These are phyloP conservation scores for Peromyscus aztecus DNA, from an alignment of 2,797 vertebrate species.

Conservation along the genomic window DNA sequence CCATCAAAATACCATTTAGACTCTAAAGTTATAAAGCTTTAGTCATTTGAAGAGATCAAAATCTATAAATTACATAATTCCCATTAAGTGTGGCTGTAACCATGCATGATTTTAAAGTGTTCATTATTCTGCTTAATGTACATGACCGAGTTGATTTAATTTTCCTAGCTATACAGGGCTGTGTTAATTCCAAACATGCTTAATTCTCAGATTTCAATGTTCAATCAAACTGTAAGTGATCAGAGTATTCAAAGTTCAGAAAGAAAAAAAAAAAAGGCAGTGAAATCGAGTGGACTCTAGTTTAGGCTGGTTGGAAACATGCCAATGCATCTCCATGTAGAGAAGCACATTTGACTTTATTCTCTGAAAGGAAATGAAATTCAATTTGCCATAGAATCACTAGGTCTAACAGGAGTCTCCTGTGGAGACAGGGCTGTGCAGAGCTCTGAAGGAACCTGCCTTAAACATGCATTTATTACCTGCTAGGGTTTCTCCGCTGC, in stretches of 20 bases:
- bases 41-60: slow-evolving; percentile 58
- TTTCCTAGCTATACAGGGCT: background rate
- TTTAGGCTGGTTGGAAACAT: rapidly evolving
- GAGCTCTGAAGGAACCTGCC: background rate
- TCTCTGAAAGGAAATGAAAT: background rate
- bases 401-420: background rate
- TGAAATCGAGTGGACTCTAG: rapidly evolving
- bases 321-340: rapidly evolving
- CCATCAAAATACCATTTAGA: slow-evolving; percentile 63
- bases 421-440: background rate
- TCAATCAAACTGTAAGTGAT: background rate
- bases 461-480: background rate
- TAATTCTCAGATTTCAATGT: background rate
- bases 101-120: slow-evolving; percentile 19
- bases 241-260: background rate
- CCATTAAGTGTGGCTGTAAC: background rate
- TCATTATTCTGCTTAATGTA: background rate
- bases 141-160: background rate
- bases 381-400: rapidly evolving
- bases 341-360: rapidly evolving
- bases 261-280: no score
- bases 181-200: background rate
- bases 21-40: slow-evolving; percentile 28
- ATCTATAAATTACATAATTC: slow-evolving; percentile 4
- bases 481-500: background rate